These are phyloP conservation scores for Bimastos eiseni DNA, from an alignment of 2,888 invertebrate genomes.

Conservation along the genomic window DNA sequence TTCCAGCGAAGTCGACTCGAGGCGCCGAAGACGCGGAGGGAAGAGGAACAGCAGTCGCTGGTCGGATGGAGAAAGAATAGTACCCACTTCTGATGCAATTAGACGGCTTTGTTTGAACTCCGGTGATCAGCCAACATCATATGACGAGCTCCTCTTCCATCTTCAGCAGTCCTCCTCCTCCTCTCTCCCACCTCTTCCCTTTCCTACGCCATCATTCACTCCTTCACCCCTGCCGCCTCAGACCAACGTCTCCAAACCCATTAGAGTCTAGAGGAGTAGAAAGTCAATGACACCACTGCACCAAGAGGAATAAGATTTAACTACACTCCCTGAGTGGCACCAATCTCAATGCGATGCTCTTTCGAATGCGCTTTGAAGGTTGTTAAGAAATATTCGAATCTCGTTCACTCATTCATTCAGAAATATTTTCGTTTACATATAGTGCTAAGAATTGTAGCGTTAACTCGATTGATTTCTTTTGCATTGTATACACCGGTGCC, in stretches of 20 bases:
- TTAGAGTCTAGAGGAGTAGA: not conserved
- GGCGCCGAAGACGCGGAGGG: not conserved
- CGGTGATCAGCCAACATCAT: slow-evolving; percentile 24
- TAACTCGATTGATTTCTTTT: too few relatives aligned
- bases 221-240: not conserved
- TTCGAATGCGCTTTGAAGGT: not conserved
- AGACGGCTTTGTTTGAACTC: slow-evolving; percentile 20
- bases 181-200: not conserved
- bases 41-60: not conserved
- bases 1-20: not conserved
- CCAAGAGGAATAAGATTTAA: not conserved
- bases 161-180: not conserved
- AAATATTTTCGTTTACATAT: not conserved
- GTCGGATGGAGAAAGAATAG: not conserved
- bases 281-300: not conserved
- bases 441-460: not conserved
- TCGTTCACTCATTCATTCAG: not conserved
- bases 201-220: not conserved
- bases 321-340: not conserved
- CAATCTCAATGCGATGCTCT: not conserved
- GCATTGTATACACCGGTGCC: too few relatives aligned
- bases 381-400: not conserved
- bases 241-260: not conserved
- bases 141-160: slow-evolving; percentile 15
- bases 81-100: slow-evolving; percentile 7